phyloP scores from a whole-genome alignment of 64 coral and sea anemone genomes.

The Porites australiensis region DNA sequence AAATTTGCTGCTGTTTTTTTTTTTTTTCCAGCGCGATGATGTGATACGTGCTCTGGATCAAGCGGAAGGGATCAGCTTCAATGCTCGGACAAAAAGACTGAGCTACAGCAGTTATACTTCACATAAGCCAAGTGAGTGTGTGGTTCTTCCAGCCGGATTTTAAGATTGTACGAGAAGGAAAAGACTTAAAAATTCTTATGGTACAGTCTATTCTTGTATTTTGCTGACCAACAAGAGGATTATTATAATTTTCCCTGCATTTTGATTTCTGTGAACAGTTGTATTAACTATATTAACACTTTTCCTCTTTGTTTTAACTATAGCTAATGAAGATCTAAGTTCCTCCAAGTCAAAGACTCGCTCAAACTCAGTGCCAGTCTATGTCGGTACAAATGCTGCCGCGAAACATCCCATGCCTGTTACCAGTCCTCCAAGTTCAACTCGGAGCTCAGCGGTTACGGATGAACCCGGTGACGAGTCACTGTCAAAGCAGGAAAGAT shows the following conservation, averaged over 20 bases:
- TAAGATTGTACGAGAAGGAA: too few relatives aligned
- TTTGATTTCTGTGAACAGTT: neutral
- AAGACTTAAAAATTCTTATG: too few relatives aligned
- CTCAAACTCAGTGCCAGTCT: neutral
- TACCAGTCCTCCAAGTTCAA: neutral
- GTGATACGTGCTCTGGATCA: conserved; percentile 82
- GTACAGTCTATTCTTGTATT: too few relatives aligned
- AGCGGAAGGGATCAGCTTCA: conserved; percentile 66
- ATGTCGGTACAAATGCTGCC: neutral
- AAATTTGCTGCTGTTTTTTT: neutral
- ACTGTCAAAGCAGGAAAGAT: conserved; percentile 64
- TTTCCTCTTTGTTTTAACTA: neutral
- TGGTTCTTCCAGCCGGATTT: too few relatives aligned
- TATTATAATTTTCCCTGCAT: too few relatives aligned
- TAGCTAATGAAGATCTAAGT: neutral
- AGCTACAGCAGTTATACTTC: conserved; percentile 44
- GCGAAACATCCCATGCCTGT: conserved; percentile 3
- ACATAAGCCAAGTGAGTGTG: neutral
- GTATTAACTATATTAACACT: neutral
- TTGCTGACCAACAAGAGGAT: too few relatives aligned
- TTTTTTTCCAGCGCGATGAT: conserved; percentile 75
- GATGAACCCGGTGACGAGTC: conserved; percentile 5
- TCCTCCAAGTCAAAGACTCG: neutral
- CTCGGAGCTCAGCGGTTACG: neutral
- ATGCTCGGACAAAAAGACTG: conserved; percentile 36